Evolutionary conservation across 2,113 vertebrate species (phyloP).

Genomic region (Blennius ocellaris): DNA sequence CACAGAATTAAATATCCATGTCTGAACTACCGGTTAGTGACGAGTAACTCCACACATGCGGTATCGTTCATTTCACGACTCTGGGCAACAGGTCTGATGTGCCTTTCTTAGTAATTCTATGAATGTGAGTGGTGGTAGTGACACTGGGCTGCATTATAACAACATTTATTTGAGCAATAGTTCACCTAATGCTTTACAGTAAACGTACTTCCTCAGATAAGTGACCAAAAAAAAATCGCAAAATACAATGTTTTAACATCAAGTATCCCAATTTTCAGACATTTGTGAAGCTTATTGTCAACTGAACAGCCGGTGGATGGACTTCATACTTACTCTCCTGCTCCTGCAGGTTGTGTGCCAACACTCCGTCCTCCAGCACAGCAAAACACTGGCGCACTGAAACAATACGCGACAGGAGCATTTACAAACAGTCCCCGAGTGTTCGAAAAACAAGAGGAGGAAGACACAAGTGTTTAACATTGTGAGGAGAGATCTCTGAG

Average conservation of each 20-base stretch:
- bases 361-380: slow-evolving; percentile 81
- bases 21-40: background rate
- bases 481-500: slow-evolving; percentile 1
- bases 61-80: too few relatives aligned
- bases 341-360: slow-evolving; percentile 84
- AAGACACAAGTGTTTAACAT: slow-evolving; percentile 1
- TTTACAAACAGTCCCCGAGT: slow-evolving; percentile 5
- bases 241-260: too few relatives aligned
- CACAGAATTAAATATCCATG: background rate
- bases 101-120: slow-evolving; percentile 6
- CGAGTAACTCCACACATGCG: background rate
- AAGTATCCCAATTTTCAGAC: too few relatives aligned
- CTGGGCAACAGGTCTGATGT: background rate
- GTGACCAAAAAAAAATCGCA: too few relatives aligned
- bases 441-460: slow-evolving; percentile 5
- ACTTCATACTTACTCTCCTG: slow-evolving; percentile 80
- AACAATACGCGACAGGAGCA: slow-evolving; percentile 52
- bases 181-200: background rate
- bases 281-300: too few relatives aligned
- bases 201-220: too few relatives aligned
- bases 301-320: background rate
- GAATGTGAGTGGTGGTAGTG: background rate
- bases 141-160: too few relatives aligned
- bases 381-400: slow-evolving; percentile 82
- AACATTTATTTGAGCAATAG: background rate